phyloP scores from a whole-genome alignment of 2,888 invertebrate genomes.

The Polyploca ridens region DNA sequence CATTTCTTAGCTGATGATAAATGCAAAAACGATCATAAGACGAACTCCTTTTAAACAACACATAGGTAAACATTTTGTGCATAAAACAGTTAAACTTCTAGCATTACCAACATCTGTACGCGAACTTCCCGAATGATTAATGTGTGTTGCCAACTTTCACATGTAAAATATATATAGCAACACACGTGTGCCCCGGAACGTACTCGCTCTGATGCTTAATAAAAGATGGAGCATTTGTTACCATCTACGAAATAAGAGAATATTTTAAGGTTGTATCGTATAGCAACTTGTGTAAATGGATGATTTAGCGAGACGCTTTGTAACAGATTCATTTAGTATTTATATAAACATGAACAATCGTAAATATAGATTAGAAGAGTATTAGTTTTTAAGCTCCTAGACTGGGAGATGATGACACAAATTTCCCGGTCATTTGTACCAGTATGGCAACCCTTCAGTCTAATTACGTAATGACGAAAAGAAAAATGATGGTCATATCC shows the following conservation, averaged over 20 bases:
- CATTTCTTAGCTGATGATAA: too few relatives aligned
- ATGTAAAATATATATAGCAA: slow-evolving; percentile 46
- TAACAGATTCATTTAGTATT: too few relatives aligned
- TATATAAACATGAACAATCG: too few relatives aligned
- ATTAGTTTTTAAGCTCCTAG: not conserved
- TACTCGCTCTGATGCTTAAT: slow-evolving; percentile 23
- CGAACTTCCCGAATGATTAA: slow-evolving; percentile 57
- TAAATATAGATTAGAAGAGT: too few relatives aligned
- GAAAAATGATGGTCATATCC: too few relatives aligned
- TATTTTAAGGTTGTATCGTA: not conserved
- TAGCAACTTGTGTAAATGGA: not conserved
- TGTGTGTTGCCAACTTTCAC: slow-evolving; percentile 50
- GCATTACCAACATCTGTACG: slow-evolving; percentile 46
- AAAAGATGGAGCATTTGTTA: slow-evolving; percentile 34
- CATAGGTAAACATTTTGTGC: slow-evolving; percentile 18
- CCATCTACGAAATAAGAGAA: slow-evolving; percentile 13
- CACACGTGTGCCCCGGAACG: slow-evolving; percentile 34
- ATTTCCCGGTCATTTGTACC: too few relatives aligned
- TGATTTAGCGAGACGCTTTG: not conserved
- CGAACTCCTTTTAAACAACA: not conserved
- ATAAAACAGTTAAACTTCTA: slow-evolving; percentile 35
- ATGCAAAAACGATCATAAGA: not conserved
- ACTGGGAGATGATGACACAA: not conserved
- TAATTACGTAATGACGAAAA: too few relatives aligned
- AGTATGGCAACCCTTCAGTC: too few relatives aligned